Evolutionary conservation across 2,888 invertebrate genomes (phyloP).

Genomic region (Achlya flavicornis): DNA sequence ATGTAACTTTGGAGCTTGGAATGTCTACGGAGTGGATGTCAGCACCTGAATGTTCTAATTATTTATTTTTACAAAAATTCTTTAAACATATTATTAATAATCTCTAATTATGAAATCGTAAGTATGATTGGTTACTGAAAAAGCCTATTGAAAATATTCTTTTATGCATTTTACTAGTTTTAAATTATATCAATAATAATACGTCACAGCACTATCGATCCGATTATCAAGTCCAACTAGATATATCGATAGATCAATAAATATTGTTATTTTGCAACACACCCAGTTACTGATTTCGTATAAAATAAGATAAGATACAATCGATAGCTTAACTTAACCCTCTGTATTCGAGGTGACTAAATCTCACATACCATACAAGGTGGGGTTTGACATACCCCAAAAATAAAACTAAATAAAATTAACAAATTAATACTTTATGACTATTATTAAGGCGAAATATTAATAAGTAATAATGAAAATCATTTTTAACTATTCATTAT

Average conservation of each 20-base stretch:
- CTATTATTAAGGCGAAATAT: too few species aligned
- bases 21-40: slow-evolving; percentile 20
- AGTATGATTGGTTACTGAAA: background rate
- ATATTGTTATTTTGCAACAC: background rate
- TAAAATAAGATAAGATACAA: background rate
- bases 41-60: slow-evolving; percentile 39
- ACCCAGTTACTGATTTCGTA: background rate
- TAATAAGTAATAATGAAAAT: too few species aligned
- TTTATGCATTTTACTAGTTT: slow-evolving; percentile 6
- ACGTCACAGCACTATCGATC: background rate
- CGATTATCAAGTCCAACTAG: background rate
- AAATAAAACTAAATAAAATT: too few species aligned
- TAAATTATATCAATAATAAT: background rate
- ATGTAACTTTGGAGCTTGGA: slow-evolving; percentile 34
- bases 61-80: slow-evolving; percentile 37
- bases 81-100: slow-evolving; percentile 1
- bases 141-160: slow-evolving; percentile 3
- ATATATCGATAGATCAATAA: background rate
- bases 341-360: too few species aligned
- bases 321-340: background rate
- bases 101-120: slow-evolving; percentile 6
- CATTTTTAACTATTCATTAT: too few species aligned
- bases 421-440: too few species aligned
- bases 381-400: too few species aligned
- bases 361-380: too few species aligned